These are phyloP conservation scores for Dromas ardeola DNA, from an alignment of 2,113 vertebrate genomes.

Conservation along the genomic window DNA sequence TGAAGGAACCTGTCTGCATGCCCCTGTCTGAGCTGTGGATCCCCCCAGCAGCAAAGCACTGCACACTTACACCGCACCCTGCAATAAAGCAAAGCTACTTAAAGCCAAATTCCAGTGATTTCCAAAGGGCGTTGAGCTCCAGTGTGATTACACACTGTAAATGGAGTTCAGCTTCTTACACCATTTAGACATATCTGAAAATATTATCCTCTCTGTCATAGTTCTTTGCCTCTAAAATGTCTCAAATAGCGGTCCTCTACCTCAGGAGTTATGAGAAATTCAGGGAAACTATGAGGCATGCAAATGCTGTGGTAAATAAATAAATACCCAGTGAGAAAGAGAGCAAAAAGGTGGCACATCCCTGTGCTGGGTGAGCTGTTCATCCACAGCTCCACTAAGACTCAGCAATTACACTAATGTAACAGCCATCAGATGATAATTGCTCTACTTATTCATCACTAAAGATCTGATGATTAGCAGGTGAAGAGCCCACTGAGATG, in stretches of 20 bases:
- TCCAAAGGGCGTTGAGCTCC: neutral
- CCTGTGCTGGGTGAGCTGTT: neutral
- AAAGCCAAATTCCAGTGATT: neutral
- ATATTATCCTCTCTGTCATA: neutral
- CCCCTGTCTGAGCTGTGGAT: neutral
- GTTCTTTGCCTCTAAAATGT: neutral
- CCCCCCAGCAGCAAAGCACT: neutral
- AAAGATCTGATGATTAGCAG: neutral
- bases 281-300: neutral
- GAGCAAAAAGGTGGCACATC: neutral
- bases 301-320: neutral
- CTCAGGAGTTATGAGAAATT: neutral
- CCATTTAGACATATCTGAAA: neutral
- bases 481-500: neutral
- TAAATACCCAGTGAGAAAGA: neutral
- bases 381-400: neutral
- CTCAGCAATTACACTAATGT: neutral
- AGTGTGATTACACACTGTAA: neutral
- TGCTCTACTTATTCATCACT: neutral
- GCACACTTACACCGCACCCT: neutral
- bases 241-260: neutral
- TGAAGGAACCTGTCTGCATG: neutral
- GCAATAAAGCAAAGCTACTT: neutral
- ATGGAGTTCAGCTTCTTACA: neutral
- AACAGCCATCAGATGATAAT: neutral